Evolutionary conservation across 1,140 invertebrate species (phyloP), one percentile per base, ranked within the genome.

Genomic region (Sarcophaga bullata): DNA sequence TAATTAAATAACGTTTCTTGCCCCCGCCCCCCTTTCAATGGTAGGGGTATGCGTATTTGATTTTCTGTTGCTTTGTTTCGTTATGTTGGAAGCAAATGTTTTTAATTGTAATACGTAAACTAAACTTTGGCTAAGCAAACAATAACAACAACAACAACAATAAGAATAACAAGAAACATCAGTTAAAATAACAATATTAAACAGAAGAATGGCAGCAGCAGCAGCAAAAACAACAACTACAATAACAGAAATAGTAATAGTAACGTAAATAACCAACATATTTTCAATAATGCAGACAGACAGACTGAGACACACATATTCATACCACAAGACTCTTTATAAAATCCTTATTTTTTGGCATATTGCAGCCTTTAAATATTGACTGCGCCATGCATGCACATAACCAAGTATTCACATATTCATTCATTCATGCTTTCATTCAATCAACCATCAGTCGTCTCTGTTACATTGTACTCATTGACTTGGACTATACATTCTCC

Each of bases 1-100:
- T 87, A 87, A 87, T 87, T 87, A 87, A 87, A 86, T 86, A 37
- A 37, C 25, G 4, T 37, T 37, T 37, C 25, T 37, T 37, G 1
- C 25, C 25, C 25, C 25, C 25, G 1, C 25, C 25, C 25, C 25
- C 25, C 25, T 37, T 37, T 37, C 25, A 4, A 37, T 37, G 25
- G 25, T 4, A 4, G 25, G 25, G 25, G 25, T 37, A 37, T 37
- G 25, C 4, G 25, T 37, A 37, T 86, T 80, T 54, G 15, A n/a
- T 48, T 80, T 80, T 68, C 10, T 68, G 4, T 25, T 68, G 8
- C n/a, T 78, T 9, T 10, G 2, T 80, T 80, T 48, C 47, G 47
- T 80, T n/a, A 47, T 37, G n/a, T 47, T 80, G 76, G 76, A 50
- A 49, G 19, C 76, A 80, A 80, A 80, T 80, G 76, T 80, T 80